These are phyloP conservation scores for Athalia rosae DNA, from an alignment of 2,888 invertebrate species.

Conservation along the genomic window DNA sequence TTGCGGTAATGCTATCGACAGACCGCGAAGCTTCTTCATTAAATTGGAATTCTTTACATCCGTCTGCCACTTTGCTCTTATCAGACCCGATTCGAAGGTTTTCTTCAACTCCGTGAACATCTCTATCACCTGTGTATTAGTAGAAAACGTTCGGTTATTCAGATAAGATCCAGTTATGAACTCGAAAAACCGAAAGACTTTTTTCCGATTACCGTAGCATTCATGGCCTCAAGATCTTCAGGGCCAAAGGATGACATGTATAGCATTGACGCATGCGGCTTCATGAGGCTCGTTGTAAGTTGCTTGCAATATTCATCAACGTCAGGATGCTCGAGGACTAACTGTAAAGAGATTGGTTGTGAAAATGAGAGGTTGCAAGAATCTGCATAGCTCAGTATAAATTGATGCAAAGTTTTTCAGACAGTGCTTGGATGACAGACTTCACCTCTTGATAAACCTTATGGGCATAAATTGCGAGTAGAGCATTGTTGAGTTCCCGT, in stretches of 20 bases:
- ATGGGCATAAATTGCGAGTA: constrained; percentile 59
- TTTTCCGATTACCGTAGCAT: constrained; percentile 51
- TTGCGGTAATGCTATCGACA: constrained; percentile 56
- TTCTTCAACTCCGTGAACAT: constrained; percentile 56
- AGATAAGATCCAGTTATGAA: not conserved
- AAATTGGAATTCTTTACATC: constrained; percentile 48
- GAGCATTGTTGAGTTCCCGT: constrained; percentile 56
- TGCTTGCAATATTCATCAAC: constrained; percentile 56
- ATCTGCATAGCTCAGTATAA: not conserved
- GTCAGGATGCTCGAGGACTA: constrained; percentile 54
- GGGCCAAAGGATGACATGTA: constrained; percentile 59
- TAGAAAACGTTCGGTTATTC: not conserved
- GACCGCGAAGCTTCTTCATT: constrained; percentile 54
- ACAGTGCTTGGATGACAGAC: constrained; percentile 2
- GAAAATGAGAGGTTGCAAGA: not conserved
- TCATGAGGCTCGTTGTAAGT: constrained; percentile 54
- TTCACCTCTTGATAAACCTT: constrained; percentile 59
- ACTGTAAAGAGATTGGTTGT: constrained; percentile 47
- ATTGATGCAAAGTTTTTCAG: not conserved
- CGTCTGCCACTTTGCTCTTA: constrained; percentile 52
- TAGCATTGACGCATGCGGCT: constrained; percentile 57
- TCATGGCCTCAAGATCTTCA: constrained; percentile 53
- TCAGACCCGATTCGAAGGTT: constrained; percentile 54
- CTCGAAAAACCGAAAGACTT: not conserved
- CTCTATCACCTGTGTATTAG: constrained; percentile 50